These are phyloP conservation scores for Xiphorhynchus erythropygius DNA, from an alignment of 2,797 vertebrate species.

Conservation along the genomic window DNA sequence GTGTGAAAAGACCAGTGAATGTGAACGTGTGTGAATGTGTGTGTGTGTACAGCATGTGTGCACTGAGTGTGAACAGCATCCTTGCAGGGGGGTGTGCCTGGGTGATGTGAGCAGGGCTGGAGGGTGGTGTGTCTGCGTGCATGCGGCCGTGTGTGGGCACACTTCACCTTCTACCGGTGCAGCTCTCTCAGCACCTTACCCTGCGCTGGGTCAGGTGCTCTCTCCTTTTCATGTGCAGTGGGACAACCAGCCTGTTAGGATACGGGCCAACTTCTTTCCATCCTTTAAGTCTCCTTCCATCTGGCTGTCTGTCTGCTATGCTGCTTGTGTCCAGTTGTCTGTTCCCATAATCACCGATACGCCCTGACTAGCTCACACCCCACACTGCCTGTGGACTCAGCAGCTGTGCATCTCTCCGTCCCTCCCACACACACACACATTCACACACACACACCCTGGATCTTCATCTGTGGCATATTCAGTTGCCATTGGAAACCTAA, in stretches of 20 bases:
- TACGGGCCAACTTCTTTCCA: background rate
- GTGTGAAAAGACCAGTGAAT: background rate
- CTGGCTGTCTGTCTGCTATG: background rate
- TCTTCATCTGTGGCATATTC: constrained; percentile 83
- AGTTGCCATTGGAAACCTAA: constrained; percentile 85
- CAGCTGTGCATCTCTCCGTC: constrained; percentile 68
- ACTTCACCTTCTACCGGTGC: fast-evolving
- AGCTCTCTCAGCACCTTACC: background rate
- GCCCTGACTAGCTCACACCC: constrained; percentile 43
- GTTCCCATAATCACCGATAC: background rate
- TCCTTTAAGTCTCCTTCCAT: background rate
- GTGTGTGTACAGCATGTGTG: background rate
- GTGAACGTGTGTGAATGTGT: background rate
- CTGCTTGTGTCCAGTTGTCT: constrained; percentile 30
- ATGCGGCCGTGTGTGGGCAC: fast-evolving
- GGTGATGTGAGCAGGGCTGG: background rate
- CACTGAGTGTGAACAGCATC: background rate
- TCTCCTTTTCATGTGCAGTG: background rate
- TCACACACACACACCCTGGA: constrained; percentile 44
- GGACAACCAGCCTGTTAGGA: background rate
- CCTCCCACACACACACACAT: constrained; percentile 60
- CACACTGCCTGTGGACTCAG: constrained; percentile 65
- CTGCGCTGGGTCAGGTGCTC: background rate
- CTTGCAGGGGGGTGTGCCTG: background rate
- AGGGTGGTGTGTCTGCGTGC: fast-evolving